These are phyloP conservation scores for Cinclus cinclus DNA, from an alignment of 2,113 vertebrate species.

Conservation along the genomic window DNA sequence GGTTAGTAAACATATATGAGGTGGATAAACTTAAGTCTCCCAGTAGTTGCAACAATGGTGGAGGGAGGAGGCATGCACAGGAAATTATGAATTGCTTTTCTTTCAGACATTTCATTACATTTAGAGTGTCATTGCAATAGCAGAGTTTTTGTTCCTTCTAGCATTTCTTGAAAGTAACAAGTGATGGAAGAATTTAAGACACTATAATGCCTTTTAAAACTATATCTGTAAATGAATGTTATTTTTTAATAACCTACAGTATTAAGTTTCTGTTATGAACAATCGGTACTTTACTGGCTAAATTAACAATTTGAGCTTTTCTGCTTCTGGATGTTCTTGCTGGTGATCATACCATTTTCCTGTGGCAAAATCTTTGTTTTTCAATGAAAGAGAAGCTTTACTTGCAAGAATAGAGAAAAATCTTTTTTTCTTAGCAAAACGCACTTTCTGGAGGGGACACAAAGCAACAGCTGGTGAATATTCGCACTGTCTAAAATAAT, in stretches of 20 bases:
- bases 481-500: neutral
- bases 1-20: neutral
- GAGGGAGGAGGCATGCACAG: neutral
- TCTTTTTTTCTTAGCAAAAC: neutral
- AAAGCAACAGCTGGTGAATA: neutral
- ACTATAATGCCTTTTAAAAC: neutral
- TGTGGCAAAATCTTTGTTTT: neutral
- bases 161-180: neutral
- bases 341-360: neutral
- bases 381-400: neutral
- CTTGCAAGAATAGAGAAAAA: neutral
- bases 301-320: neutral
- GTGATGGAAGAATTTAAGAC: neutral
- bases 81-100: neutral
- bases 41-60: neutral
- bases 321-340: neutral
- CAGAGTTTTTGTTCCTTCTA: neutral
- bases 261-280: neutral
- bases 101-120: neutral
- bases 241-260: neutral
- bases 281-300: neutral
- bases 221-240: neutral
- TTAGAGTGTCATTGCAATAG: neutral
- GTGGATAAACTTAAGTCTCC: neutral
- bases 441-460: neutral